These are phyloP conservation scores for Protonibea diacanthus DNA, from an alignment of 2,797 vertebrate species.

Conservation along the genomic window DNA sequence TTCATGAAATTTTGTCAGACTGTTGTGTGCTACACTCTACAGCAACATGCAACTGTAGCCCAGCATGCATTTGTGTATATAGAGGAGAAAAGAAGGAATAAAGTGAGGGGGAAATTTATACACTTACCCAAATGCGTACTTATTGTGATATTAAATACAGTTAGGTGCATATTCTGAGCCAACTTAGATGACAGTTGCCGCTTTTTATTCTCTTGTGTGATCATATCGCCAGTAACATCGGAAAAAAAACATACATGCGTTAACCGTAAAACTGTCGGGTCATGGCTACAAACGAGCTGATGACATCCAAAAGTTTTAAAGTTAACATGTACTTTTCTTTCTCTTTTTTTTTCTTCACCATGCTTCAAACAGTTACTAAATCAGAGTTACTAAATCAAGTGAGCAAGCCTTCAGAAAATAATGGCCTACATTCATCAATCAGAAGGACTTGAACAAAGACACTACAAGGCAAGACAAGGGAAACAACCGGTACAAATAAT, in stretches of 20 bases:
- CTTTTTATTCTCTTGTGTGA: conserved; percentile 88
- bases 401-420: not conserved
- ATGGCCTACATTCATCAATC: not conserved
- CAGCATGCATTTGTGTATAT: conserved; percentile 62
- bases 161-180: conserved; percentile 99
- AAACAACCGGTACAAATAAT: not conserved
- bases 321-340: conserved; percentile 78
- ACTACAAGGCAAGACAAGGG: too few species aligned
- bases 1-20: conserved; percentile 52
- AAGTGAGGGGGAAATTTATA: conserved; percentile 85
- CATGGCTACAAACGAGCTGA: conserved; percentile 35
- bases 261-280: conserved; percentile 82
- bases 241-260: conserved; percentile 69
- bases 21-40: conserved; percentile 16
- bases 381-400: conserved; percentile 20
- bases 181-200: conserved; percentile 99
- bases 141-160: conserved; percentile 87
- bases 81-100: conserved; percentile 63
- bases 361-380: conserved; percentile 88
- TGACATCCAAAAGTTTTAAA: conserved; percentile 80
- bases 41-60: conserved; percentile 65
- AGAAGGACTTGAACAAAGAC: conserved; percentile 4
- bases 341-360: conserved; percentile 81
- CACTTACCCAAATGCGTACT: conserved; percentile 95
- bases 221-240: conserved; percentile 99